These are phyloP conservation scores for Sebastes baramenuke DNA, from an alignment of 2,797 vertebrate genomes.

Conservation along the genomic window DNA sequence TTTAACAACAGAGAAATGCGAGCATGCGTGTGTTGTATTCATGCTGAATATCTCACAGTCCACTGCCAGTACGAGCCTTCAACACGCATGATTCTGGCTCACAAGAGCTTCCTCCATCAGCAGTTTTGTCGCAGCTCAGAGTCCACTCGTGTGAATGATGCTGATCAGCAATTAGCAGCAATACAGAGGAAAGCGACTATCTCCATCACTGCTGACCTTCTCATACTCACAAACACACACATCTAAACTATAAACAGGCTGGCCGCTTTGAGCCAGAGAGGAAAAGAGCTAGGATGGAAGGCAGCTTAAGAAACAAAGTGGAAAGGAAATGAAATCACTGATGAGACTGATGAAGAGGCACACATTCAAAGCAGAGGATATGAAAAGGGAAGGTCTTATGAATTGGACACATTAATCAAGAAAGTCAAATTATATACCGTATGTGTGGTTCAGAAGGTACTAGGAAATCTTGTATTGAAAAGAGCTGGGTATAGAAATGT, in stretches of 20 bases:
- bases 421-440: constrained; percentile 4
- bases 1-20: background rate
- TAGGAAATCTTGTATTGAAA: background rate
- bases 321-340: constrained; percentile 50
- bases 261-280: background rate
- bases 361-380: constrained; percentile 31
- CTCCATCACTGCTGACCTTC: constrained; percentile 29
- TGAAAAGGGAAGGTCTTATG: constrained; percentile 18
- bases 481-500: background rate
- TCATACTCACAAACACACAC: constrained; percentile 2
- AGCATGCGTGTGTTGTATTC: background rate
- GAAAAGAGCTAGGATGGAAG: background rate
- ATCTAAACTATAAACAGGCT: constrained; percentile 18
- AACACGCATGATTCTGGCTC: background rate
- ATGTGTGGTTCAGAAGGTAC: background rate
- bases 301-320: constrained; percentile 39
- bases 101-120: constrained; percentile 40
- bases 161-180: constrained; percentile 55
- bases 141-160: constrained; percentile 45
- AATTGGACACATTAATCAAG: constrained; percentile 18
- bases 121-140: constrained; percentile 27
- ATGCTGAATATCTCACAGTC: constrained; percentile 4
- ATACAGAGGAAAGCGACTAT: constrained; percentile 21
- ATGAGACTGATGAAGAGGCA: constrained; percentile 30
- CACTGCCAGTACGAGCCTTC: background rate